phyloP scores from a whole-genome alignment of 2,888 invertebrate species.

The Junonia oenone region DNA sequence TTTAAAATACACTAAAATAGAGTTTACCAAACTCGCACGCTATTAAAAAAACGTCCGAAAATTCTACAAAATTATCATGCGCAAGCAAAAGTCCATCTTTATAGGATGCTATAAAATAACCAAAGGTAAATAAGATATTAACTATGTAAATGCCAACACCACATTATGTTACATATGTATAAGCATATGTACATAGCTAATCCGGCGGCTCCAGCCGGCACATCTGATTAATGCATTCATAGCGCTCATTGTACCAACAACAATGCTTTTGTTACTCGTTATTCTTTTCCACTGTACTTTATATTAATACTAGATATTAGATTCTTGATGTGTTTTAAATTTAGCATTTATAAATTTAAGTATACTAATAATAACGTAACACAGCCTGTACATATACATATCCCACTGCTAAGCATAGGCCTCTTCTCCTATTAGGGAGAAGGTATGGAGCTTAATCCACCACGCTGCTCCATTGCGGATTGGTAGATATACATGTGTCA shows the following conservation, averaged over 20 bases:
- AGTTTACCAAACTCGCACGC: no score
- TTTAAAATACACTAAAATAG: no score
- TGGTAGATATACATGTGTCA: no score
- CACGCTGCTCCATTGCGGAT: no score
- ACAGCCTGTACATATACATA: no score
- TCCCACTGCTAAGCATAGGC: no score
- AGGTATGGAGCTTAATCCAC: no score
- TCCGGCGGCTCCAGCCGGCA: not conserved
- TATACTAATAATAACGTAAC: no score
- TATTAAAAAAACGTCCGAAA: not conserved
- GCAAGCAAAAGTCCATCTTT: no score
- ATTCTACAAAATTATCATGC: no score
- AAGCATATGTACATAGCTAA: not conserved
- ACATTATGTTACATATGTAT: not conserved
- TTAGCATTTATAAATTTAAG: not conserved
- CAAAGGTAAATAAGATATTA: not conserved
- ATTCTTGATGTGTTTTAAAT: not conserved
- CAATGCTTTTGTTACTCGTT: not conserved
- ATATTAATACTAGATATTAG: not conserved
- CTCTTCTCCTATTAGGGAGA: no score
- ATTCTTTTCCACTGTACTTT: not conserved
- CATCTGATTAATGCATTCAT: slow-evolving; percentile 4
- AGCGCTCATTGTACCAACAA: slow-evolving; percentile 2
- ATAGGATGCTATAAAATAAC: no score
- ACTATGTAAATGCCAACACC: not conserved